Conservation (phyloP, 2,113 vertebrate genomes). For the Dipodomys stephensi region DNA sequence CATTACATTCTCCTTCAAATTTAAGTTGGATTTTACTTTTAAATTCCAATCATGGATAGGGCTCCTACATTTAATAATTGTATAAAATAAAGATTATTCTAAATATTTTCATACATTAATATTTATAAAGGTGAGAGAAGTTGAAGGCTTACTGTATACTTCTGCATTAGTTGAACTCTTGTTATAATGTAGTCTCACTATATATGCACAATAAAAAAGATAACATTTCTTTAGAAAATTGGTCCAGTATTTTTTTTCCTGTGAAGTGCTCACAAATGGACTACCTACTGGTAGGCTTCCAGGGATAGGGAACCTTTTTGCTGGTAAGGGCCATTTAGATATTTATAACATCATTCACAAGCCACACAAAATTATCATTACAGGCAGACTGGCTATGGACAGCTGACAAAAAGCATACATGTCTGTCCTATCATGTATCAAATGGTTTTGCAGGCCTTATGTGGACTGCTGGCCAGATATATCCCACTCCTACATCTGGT, state of each 20-base stretch:
- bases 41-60: background rate
- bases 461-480: too few relatives aligned
- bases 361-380: too few relatives aligned
- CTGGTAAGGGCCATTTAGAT: too few relatives aligned
- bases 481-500: background rate
- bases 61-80: background rate
- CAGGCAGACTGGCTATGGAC: too few relatives aligned
- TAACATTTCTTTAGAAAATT: background rate
- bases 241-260: background rate
- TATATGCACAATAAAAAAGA: background rate
- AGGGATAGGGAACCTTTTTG: too few relatives aligned
- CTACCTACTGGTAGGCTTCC: background rate
- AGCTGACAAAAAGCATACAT: too few relatives aligned
- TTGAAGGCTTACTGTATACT: background rate
- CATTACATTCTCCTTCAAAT: conserved; percentile 69
- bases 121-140: background rate
- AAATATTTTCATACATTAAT: background rate
- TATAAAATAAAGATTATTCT: background rate
- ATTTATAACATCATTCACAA: too few relatives aligned
- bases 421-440: too few relatives aligned
- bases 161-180: background rate
- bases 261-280: background rate
- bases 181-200: background rate
- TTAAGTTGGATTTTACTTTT: conserved; percentile 14
- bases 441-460: too few relatives aligned